A percentile compares a stretch with the other conserved stretches of the same genome.
These are phyloP conservation scores for Harpagus bidentatus DNA, from an alignment of 2,113 vertebrate species.

Conservation along the genomic window DNA sequence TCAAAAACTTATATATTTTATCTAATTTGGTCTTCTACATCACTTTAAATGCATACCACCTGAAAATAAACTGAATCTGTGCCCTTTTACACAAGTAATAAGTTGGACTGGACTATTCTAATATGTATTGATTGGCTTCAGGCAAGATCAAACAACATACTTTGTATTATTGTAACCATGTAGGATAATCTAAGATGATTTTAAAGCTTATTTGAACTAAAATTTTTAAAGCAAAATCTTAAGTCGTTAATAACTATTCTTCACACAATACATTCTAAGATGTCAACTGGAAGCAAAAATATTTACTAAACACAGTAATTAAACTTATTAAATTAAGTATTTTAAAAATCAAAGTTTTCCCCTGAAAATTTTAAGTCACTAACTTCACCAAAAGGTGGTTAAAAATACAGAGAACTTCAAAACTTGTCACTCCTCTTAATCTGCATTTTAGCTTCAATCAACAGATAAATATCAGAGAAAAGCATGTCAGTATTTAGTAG, in stretches of 20 bases:
- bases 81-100: background rate
- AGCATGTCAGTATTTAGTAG: background rate
- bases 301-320: background rate
- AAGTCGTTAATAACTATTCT: background rate
- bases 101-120: background rate
- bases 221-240: background rate
- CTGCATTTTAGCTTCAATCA: background rate
- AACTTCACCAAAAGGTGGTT: background rate
- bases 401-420: background rate
- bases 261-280: background rate
- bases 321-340: background rate
- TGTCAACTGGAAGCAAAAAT: background rate
- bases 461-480: background rate
- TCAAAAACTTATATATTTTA: background rate
- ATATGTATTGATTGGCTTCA: background rate
- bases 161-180: background rate
- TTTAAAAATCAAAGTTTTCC: background rate
- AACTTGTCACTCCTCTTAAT: background rate
- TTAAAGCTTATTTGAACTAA: background rate
- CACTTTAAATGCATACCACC: background rate
- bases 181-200: background rate
- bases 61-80: background rate
- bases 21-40: background rate
- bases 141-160: background rate
- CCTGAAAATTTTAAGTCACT: background rate